Base-by-base conservation (phyloP, 2,888 invertebrate species). In the Nezara viridula region DNA sequence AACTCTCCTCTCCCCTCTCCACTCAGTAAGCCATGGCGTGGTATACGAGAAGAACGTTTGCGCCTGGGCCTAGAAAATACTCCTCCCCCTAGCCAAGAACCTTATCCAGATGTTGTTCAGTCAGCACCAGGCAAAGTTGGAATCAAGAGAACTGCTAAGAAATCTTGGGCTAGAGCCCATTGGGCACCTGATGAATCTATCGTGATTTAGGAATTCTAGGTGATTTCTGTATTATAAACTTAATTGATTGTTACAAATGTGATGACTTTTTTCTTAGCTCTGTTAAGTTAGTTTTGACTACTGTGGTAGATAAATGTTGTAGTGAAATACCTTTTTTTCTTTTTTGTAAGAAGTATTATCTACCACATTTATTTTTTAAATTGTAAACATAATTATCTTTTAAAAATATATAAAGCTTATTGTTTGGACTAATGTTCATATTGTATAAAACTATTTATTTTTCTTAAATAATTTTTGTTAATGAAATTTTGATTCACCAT, bases 111-210 rank as follows among this genome's bases (percentile, higher is more conserved):
- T 44, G 77, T 86, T n/a, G 89, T 90, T 14, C 90, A 90, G 37
- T 90, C 90, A 12, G 90, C 90, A 9, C 90, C 90, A 21, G 89
- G 90, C 4, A 90, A 90, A 52, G 77, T 90, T 44, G 81, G 89
- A 9, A 50, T 88, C 2, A 89, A 87, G 52, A 81, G 81, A 50
- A 73, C 40, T 19, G 88, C 50, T n/a, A 90, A 89, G 77, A 88
- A 81, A 52, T n/a, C n/a, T 37, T 37, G 40, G 66, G 21, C 88
- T n/a, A 77, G 50, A 21, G 40, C 90, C 14, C 66, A 77, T 86
- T 90, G 90, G 90, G 88, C 88, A 32, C 81, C 44, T n/a, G 89
- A 90, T 88, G 90, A 90, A 32, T 90, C 90, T 10, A n/a, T 90
- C 24, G 60, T 90, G 32, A 89, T 90, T 60, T 90, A 89, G 55